Base-by-base conservation (phyloP, 1,140 invertebrate species). In the Centruroides vittatus region DNA sequence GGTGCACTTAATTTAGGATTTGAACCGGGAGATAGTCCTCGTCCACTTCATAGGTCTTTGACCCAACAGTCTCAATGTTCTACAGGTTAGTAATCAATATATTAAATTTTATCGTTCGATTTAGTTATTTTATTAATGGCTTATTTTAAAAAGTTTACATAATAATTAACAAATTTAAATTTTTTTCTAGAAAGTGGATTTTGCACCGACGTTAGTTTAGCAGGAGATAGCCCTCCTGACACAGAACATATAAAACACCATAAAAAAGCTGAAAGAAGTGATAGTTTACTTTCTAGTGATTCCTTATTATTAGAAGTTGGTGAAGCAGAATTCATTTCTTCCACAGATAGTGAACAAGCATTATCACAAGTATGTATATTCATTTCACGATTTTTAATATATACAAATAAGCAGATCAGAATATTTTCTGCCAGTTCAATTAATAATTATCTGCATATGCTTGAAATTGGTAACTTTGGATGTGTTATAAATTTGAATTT, bases 1-100 rank as follows among this genome's bases (percentile, higher is more conserved):
- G 72, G 72, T 35, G 67, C 73, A 11, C 67, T 74, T 3, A 77
- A 76, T 62, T 63, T 77, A n/a, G 74, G 71, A 0, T 75, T 76
- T 67, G 75, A 76, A 63, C 72, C 70, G 62, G 71, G 69, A 34
- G 76, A 78, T 61, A 82, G 81, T 71, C 60, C 60, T 11, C 78
- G 80, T 67, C 74, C 77, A 62, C 79, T 81, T 72, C 82, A 84
- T 69, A 79, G 84, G 67, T 85, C 83, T 63, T 66, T 70, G 11
- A 86, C 84, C 41, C 76, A 85, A 60, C 82, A 85, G 71, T 87
- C 85, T 71, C 85, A 86, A 72, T 85, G 83, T 72, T 86, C 82
- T 67, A 81, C 83, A 69, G 84, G 84, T 85, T 77, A 73, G 72
- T 56, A 53, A 23, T 36, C 8, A 2, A 53, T 8, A 34, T 0